Evolutionary conservation across 2,888 invertebrate genomes (phyloP).

Genomic region (Acanthosepion pharaonis): DNA sequence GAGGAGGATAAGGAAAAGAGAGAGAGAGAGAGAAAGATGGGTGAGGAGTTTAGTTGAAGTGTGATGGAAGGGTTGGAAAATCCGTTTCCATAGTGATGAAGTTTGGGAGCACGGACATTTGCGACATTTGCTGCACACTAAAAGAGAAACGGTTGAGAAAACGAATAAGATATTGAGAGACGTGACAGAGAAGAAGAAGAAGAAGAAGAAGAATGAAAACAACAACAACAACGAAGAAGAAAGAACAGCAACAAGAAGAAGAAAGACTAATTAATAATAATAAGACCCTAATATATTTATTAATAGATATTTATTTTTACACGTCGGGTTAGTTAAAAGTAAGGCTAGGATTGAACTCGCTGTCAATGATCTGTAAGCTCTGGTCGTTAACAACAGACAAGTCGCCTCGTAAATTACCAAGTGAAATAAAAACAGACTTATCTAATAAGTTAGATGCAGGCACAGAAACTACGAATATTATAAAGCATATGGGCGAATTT

Average conservation of each 20-base stretch:
- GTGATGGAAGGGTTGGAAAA: not conserved
- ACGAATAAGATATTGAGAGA: not conserved
- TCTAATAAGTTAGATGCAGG: no score
- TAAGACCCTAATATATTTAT: no score
- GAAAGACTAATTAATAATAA: not conserved
- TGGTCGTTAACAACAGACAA: no score
- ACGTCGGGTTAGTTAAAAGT: no score
- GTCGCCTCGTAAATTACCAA: no score
- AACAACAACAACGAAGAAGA: not conserved
- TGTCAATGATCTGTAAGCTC: no score
- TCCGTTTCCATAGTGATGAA: constrained; percentile 20
- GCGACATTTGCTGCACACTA: constrained; percentile 18
- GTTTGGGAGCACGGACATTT: constrained; percentile 33
- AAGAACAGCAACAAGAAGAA: not conserved
- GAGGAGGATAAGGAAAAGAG: no score
- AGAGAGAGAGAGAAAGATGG: not conserved
- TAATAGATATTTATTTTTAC: no score
- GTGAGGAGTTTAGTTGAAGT: not conserved
- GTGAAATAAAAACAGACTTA: no score
- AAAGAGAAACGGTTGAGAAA: not conserved
- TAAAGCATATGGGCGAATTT: no score
- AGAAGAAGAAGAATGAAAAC: not conserved
- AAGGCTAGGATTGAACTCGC: no score
- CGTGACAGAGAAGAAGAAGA: not conserved
- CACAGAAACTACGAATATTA: no score